These are phyloP conservation scores for Piezodorus guildinii DNA, from an alignment of 1,140 invertebrate genomes.

Conservation along the genomic window DNA sequence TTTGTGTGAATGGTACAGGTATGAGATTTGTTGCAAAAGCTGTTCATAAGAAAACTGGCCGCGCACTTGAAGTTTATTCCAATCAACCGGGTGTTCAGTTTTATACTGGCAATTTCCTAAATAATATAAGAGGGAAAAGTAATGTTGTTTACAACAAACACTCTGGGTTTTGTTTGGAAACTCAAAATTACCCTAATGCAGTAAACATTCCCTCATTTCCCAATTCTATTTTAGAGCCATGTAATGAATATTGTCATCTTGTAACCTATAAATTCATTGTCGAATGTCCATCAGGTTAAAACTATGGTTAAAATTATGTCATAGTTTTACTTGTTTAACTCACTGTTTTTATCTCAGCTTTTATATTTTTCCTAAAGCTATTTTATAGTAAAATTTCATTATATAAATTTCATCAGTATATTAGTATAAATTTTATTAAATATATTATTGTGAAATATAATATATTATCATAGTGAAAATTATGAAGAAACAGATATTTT, in stretches of 20 bases:
- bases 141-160: slow-evolving; percentile 59
- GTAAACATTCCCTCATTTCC: slow-evolving; percentile 57
- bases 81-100: slow-evolving; percentile 85
- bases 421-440: too few relatives aligned
- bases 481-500: too few relatives aligned
- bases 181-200: slow-evolving; percentile 86
- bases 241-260: slow-evolving; percentile 20
- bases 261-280: too few relatives aligned
- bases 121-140: slow-evolving; percentile 42
- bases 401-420: too few relatives aligned
- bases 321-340: too few relatives aligned
- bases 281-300: too few relatives aligned
- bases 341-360: too few relatives aligned
- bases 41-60: slow-evolving; percentile 18
- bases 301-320: too few relatives aligned
- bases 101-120: slow-evolving; percentile 50
- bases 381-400: too few relatives aligned
- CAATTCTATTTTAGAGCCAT: slow-evolving; percentile 20
- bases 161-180: slow-evolving; percentile 77
- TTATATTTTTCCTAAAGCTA: too few relatives aligned
- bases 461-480: too few relatives aligned
- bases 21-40: slow-evolving; percentile 16
- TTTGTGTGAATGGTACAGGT: slow-evolving; percentile 5
- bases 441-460: too few relatives aligned
- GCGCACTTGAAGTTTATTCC: slow-evolving; percentile 50